Conservation (phyloP, 2,888 invertebrate species). For the Willowsia nigromaculata region DNA sequence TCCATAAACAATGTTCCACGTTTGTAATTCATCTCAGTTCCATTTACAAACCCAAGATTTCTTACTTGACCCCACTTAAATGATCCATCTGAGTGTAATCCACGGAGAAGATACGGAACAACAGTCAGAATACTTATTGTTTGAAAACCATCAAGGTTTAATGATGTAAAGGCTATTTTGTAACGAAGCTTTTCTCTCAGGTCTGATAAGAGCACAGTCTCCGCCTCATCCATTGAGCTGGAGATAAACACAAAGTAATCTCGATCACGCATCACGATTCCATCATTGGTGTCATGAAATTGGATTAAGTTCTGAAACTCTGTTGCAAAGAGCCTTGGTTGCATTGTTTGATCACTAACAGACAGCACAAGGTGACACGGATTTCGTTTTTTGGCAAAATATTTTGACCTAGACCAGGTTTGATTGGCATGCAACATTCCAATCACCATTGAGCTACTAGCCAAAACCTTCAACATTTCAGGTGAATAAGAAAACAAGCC, state of each 20-base stretch:
- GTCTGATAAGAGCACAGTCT: neutral
- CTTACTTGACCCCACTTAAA: neutral
- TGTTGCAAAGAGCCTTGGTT: neutral
- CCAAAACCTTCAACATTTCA: neutral
- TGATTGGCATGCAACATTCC: neutral
- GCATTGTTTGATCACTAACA: neutral
- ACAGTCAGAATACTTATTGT: slow-evolving; percentile 7
- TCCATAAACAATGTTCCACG: no score
- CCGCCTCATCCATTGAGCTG: neutral
- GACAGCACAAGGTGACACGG: neutral
- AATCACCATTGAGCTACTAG: neutral
- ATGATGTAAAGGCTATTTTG: neutral
- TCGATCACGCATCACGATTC: neutral
- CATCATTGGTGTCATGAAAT: neutral
- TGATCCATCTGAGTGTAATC: no score
- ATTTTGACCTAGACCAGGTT: neutral
- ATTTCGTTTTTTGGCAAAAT: neutral
- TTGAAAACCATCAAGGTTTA: neutral
- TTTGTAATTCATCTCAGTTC: no score
- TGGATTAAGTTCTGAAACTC: neutral
- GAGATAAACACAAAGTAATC: neutral
- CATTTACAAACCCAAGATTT: no score
- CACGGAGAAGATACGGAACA: neutral
- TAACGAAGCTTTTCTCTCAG: neutral
- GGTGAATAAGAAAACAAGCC: neutral